Base-by-base conservation (phyloP, 2,113 vertebrate species). In the Pimephales promelas region DNA sequence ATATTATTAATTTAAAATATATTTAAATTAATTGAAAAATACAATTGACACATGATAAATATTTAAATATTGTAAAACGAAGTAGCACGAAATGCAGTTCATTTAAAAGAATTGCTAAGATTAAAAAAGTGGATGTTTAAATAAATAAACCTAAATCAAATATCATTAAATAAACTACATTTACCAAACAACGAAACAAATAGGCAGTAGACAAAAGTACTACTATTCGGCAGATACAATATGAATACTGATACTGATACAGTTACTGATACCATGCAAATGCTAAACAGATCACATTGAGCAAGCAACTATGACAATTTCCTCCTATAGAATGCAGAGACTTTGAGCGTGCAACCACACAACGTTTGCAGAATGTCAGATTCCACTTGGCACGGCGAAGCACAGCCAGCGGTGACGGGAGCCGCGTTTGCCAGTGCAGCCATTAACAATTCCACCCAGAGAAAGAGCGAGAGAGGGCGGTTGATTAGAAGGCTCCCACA, bases 401-500 rank as follows among this genome's bases (percentile, higher is more conserved):
- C 11, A 59, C 22, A 36, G 70, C 73, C 62, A 73, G 78, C 31
- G 66, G 40, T 40, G 18, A 72, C 47, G 40, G 31, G 49, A 72
- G 80, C 22, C 13, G 26, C 73, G 11, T 62, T 75, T 43, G 76
- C 43, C 68, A 80, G 70, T 36, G n/a, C 66, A 75, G 76, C 78
- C 57, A 61, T 86, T 84, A 86, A 84, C 66, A 62, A 82, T 64
- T 84, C 73, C 14, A 79, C 52, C 64, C 28, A 81, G 54, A 49
- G 10, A 66, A 16, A 49, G 70, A 20, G 62, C 5, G 43, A 28
- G 56, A 70, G 36, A 52, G 3, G 4, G 68, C 4, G 14, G 18
- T 13, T 71, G 24, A 79, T 87, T 86, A 87, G 83, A 86, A 87
- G 80, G 54, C 84, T 86, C 84, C 71, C 47, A 83, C 20, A 79